phyloP scores from a whole-genome alignment of 2,888 invertebrate genomes.

The Aethes cnicana region DNA sequence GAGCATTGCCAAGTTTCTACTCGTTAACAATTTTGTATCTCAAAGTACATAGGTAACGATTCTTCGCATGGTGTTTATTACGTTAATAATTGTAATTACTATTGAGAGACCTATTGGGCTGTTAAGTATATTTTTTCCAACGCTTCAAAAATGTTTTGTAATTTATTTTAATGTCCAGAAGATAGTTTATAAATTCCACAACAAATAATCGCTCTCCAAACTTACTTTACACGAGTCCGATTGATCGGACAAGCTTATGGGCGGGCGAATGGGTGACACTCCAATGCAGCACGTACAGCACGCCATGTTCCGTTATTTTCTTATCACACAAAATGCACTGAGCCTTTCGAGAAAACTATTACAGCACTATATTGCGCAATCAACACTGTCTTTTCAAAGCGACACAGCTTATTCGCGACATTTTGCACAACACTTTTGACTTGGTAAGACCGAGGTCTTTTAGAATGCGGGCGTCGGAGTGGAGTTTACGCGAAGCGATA shows the following conservation, averaged over 20 bases:
- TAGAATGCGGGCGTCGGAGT: conserved; percentile 39
- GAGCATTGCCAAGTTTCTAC: no score
- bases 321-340: conserved; percentile 59
- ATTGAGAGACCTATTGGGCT: no score
- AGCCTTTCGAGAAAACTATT: conserved; percentile 47
- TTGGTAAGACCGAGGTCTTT: conserved; percentile 43
- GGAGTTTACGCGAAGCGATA: conserved; percentile 38
- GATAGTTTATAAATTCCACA: no score
- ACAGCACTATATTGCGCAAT: conserved; percentile 63
- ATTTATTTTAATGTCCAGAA: no score
- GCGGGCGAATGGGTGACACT: conserved; percentile 87
- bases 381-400: conserved; percentile 41
- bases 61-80: no score
- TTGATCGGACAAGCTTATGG: conserved; percentile 87
- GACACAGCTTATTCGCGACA: conserved; percentile 16
- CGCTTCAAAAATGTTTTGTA: no score
- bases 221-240: conserved; percentile 91
- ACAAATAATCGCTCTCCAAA: no score
- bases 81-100: no score
- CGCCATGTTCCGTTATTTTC: conserved; percentile 71
- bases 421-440: conserved; percentile 37
- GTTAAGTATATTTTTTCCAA: no score
- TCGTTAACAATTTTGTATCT: no score
- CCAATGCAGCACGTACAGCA: conserved; percentile 86
- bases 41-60: no score